phyloP scores from a whole-genome alignment of 2,888 invertebrate genomes.

The Chrysomela aeneicollis region DNA sequence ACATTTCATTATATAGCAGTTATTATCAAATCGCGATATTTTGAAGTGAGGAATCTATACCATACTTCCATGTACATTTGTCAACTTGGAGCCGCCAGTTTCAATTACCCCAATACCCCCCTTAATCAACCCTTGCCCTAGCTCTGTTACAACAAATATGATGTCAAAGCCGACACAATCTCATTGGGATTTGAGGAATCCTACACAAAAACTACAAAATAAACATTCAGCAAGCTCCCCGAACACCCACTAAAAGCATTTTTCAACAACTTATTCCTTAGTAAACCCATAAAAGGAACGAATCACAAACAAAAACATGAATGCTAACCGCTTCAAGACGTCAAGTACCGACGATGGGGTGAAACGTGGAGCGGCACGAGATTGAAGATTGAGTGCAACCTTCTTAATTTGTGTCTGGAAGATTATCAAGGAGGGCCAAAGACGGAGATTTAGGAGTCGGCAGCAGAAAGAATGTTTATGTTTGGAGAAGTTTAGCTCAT shows the following conservation, averaged over 20 bases:
- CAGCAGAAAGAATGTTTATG: constrained; percentile 55
- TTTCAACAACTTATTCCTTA: constrained; percentile 27
- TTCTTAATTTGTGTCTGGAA: constrained; percentile 53
- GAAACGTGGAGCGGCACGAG: constrained; percentile 35
- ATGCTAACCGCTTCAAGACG: constrained; percentile 33
- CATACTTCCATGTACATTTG: no score
- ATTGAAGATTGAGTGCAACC: constrained; percentile 40
- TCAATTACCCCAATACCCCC: no score
- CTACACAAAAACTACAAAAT: constrained; percentile 4
- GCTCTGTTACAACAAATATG: no score
- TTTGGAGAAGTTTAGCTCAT: constrained; percentile 45
- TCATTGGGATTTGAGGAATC: background rate
- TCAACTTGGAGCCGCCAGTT: no score
- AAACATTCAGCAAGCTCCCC: constrained; percentile 2
- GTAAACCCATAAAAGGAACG: constrained; percentile 30
- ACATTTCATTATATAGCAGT: no score
- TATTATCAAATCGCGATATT: no score
- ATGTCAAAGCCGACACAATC: background rate
- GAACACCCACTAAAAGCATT: constrained; percentile 20
- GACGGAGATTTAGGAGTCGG: constrained; percentile 51
- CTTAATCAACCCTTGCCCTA: no score
- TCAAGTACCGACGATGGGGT: constrained; percentile 36
- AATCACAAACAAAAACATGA: constrained; percentile 30
- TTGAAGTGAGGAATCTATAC: no score
- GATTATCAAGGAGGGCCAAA: constrained; percentile 44